Evolutionary conservation across 2,797 vertebrate genomes (phyloP).

Genomic region (Sebastes baramenuke): DNA sequence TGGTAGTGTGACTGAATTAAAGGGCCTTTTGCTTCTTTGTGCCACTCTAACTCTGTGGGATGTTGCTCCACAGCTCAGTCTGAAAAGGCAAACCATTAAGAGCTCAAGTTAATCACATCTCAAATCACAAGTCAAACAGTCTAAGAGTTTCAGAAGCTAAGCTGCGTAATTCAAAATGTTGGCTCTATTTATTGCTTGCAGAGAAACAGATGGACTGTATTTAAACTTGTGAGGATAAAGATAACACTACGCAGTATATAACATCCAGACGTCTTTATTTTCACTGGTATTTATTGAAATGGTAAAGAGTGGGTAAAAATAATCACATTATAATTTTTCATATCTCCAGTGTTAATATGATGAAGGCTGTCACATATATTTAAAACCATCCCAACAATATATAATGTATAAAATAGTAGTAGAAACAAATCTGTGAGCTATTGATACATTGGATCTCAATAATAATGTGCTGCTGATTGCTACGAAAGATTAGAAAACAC

Average conservation of each 20-base stretch:
- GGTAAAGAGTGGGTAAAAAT: not conserved
- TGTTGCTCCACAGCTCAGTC: not conserved
- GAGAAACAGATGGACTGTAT: not conserved
- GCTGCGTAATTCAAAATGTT: not conserved
- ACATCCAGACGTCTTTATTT: conserved; percentile 22
- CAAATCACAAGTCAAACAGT: not conserved
- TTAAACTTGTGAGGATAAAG: not conserved
- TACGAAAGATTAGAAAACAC: conserved; percentile 7
- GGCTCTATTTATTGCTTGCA: not conserved
- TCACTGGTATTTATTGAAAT: not conserved
- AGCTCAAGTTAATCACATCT: not conserved
- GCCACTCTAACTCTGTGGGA: not conserved
- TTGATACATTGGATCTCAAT: not conserved
- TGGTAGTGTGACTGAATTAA: not conserved
- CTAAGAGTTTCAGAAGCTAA: not conserved
- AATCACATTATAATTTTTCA: not conserved
- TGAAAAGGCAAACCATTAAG: not conserved
- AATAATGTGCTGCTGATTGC: not conserved
- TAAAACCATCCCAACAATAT: not conserved
- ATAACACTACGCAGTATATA: not conserved
- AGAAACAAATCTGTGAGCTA: conserved; percentile 10
- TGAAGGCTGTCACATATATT: conserved; percentile 7
- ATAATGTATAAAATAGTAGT: conserved; percentile 11
- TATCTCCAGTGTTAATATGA: not conserved
- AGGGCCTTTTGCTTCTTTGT: not conserved